Base-by-base conservation (phyloP, 2,888 invertebrate species). In the Hymenopus coronatus region DNA sequence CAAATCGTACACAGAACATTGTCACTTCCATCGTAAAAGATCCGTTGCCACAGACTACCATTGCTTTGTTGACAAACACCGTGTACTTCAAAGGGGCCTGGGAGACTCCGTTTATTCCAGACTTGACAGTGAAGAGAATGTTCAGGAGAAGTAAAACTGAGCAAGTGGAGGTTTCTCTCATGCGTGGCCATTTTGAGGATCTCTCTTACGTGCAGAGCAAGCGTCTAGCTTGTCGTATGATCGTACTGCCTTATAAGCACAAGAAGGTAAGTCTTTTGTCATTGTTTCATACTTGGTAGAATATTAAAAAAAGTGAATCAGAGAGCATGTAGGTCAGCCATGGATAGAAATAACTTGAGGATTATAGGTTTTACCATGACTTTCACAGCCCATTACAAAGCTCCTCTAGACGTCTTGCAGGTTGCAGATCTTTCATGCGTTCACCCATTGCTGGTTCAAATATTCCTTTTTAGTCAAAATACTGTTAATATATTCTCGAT, bases 1-100 rank as follows among this genome's bases (percentile, higher is more conserved):
- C 91, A 1, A 89, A 91, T 82, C 91, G 92, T 89, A 93, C 93
- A 14, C 92, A 92, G 28, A 93, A 93, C 0, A 1, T 70, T 1
- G 15, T 70, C 14, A 20, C 54, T 70, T 91, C 93, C 84, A 94
- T 94, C 84, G 91, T 92, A 28, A 90, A 91, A 2, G 92, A 90
- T 8, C 92, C 93, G 1, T 92, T 93, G 4, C 91, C 92, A 0
- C 90, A 92, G 0, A 88, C 90, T 20, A 93, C 94, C 0, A 91
- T 92, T 0, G 91, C 93, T 25, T 92, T 94, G 27, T 92, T 94
- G 84, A 91, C 93, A 4, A 94, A 94, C 90, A 93, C 94, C 9
- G 92, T 94, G 33, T 94, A 94, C 91, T 94, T 94, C 90, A 92
- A 92, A 87, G 94, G 93, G 1, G 92, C 92, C 85, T 94, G 94